These are phyloP conservation scores for Polylopha cassiicola DNA, from an alignment of 2,888 invertebrate species.

Conservation along the genomic window DNA sequence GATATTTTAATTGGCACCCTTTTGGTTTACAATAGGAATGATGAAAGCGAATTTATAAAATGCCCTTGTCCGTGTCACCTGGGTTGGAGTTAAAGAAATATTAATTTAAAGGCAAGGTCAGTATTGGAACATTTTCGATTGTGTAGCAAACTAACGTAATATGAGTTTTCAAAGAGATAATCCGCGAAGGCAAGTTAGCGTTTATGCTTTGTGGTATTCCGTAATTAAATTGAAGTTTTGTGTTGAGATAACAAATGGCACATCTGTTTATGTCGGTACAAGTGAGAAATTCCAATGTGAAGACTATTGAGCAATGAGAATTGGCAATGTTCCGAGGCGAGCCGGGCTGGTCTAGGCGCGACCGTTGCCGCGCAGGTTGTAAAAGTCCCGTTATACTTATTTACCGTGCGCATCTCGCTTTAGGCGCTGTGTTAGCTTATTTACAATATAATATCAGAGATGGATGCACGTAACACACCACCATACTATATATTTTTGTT, in stretches of 20 bases:
- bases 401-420: constrained; percentile 72
- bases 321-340: constrained; percentile 72
- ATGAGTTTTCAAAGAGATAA: constrained; percentile 24
- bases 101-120: too few species aligned
- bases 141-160: constrained; percentile 4
- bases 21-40: too few species aligned
- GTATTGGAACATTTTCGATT: too few species aligned
- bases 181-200: constrained; percentile 38
- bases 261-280: constrained; percentile 61
- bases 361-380: constrained; percentile 58
- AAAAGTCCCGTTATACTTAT: constrained; percentile 74
- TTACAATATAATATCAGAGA: constrained; percentile 37
- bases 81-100: too few species aligned
- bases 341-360: constrained; percentile 41
- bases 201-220: constrained; percentile 28
- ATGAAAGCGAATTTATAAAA: too few species aligned
- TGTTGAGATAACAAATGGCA: constrained; percentile 45
- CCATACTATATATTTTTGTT: constrained; percentile 14
- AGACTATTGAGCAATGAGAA: constrained; percentile 67
- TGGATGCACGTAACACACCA: constrained; percentile 23
- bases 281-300: constrained; percentile 71
- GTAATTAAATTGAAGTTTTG: constrained; percentile 28
- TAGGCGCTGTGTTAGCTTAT: constrained; percentile 59
- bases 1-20: constrained; percentile 28
- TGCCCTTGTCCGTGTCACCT: too few species aligned